phyloP scores from a whole-genome alignment of 2,797 vertebrate species.

The Bovichtus diacanthus region DNA sequence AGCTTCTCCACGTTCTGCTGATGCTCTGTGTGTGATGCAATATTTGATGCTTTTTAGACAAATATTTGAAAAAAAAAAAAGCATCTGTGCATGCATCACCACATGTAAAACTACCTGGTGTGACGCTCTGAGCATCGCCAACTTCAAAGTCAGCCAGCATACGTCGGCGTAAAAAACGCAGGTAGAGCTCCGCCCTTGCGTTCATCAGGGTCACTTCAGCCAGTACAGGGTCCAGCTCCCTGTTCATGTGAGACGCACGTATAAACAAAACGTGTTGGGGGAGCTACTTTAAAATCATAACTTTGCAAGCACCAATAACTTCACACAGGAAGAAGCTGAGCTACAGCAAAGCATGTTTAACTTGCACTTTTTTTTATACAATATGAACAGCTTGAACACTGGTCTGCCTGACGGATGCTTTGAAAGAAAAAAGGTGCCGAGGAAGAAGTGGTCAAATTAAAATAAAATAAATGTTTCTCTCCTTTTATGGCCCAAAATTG shows the following conservation, averaged over 20 bases:
- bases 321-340: no score
- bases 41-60: background rate
- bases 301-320: no score
- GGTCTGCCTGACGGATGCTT: no score
- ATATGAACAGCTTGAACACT: no score
- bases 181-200: slow-evolving; percentile 93
- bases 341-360: no score
- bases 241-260: slow-evolving; percentile 61
- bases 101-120: slow-evolving; percentile 85
- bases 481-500: no score
- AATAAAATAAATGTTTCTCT: no score
- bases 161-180: slow-evolving; percentile 93
- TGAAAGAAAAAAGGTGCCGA: no score
- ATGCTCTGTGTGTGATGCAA: slow-evolving; percentile 86
- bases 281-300: no score
- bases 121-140: slow-evolving; percentile 92
- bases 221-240: slow-evolving; percentile 95
- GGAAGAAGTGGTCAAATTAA: no score
- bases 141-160: slow-evolving; percentile 95
- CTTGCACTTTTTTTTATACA: no score
- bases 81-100: background rate
- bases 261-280: background rate
- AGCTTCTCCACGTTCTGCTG: slow-evolving; percentile 94
- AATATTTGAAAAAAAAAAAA: background rate
- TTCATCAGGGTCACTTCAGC: slow-evolving; percentile 97